phyloP scores from a whole-genome alignment of 2,113 vertebrate genomes.

The Psittacara wagleri region DNA sequence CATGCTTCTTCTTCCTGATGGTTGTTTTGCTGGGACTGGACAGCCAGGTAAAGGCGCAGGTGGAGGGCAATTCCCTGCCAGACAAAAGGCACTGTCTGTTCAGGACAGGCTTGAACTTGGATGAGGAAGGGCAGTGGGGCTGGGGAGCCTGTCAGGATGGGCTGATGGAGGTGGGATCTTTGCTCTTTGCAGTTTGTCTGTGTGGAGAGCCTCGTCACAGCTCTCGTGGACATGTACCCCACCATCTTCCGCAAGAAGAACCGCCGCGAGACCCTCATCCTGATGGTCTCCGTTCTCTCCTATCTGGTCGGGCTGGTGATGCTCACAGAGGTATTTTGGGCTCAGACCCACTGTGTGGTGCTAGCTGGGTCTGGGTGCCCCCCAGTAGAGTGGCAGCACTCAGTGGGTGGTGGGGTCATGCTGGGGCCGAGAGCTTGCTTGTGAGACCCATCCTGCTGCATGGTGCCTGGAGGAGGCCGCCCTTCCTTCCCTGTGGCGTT shows the following conservation, averaged over 20 bases:
- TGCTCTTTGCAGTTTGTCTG: slow-evolving; percentile 85
- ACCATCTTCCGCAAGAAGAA: slow-evolving; percentile 85
- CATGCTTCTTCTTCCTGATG: slow-evolving; percentile 94
- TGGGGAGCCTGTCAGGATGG: neutral
- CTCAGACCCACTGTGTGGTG: neutral
- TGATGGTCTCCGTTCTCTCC: slow-evolving; percentile 78
- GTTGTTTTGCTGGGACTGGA: slow-evolving; percentile 91
- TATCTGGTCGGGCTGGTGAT: slow-evolving; percentile 90
- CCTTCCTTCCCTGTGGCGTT: neutral
- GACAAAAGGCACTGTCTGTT: neutral
- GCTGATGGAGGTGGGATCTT: neutral
- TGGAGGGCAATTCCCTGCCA: neutral
- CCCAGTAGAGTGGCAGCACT: neutral
- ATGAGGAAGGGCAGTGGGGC: neutral
- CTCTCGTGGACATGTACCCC: slow-evolving; percentile 92
- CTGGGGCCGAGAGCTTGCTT: neutral
- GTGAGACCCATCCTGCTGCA: neutral
- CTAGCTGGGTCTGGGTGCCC: neutral
- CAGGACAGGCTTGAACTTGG: neutral
- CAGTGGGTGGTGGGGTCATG: neutral
- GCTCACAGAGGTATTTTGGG: slow-evolving; percentile 87
- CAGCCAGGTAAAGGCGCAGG: slow-evolving; percentile 83
- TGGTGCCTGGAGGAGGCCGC: neutral
- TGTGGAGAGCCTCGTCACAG: slow-evolving; percentile 89
- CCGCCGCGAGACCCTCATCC: slow-evolving; percentile 87